Evolutionary conservation across 2,797 vertebrate genomes (phyloP), one percentile per base, ranked within the genome.

Genomic region (Phoeniculus purpureus): DNA sequence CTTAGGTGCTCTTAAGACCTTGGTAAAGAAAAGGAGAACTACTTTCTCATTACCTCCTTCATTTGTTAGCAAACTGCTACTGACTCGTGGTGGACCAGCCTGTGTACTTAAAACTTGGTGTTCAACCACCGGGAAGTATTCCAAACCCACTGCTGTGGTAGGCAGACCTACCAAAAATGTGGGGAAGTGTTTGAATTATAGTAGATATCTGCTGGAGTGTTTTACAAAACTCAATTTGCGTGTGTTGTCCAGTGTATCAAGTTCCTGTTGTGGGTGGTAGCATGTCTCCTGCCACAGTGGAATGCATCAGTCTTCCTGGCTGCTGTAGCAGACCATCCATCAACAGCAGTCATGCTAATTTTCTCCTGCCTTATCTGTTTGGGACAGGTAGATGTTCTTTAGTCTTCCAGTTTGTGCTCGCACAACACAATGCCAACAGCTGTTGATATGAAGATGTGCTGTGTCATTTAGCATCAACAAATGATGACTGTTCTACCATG

Each of bases 391-490:
- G 8, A 3, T 37, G n/a, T 31, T 43, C n/a, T 85, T 60, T 6
- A n/a, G 13, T 48, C 25, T 20, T 87, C 26, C 61, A 40, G 29
- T 17, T 64, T 43, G 31, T 91, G 22, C 12, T 88, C 16, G 68
- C 8, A 3, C 23, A 52, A 3, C 7, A 10, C 19, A 12, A 4
- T 3, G 54, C 73, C 82, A 82, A 17, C 84, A 89, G n/a, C n/a
- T 20, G 11, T 18, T 65, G n/a, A 52, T 56, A 15, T 70, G 32
- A 72, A 34, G 47, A 60, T 92, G 81, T 90, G n/a, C 47, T 29
- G 0, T 78, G 17, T 85, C 48, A 31, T 86, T 68, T 91, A 85
- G 47, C 66, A 84, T 92, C 37, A 89, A 74, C 45, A 87, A 73
- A 79, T 40, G 59, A 37, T n/a, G 31, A 45, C 48, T 86, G 61